Percentiles rank a stretch among this genome's conserved stretches.
These are phyloP conservation scores for Platycercus adscitus DNA, from an alignment of 2,113 vertebrate genomes.

Conservation along the genomic window DNA sequence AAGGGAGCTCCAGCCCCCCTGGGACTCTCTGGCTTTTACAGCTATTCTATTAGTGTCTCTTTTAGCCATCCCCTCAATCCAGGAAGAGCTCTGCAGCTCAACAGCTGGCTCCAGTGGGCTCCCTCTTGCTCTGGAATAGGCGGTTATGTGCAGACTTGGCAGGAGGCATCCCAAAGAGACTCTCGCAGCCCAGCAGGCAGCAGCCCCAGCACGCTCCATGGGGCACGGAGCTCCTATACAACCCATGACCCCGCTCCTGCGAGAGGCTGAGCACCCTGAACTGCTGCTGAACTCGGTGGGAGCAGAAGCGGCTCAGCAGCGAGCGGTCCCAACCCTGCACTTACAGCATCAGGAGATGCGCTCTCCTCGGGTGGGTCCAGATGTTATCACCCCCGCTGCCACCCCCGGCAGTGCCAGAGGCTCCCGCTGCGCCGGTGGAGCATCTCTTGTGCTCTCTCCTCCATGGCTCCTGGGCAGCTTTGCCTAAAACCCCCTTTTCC, in stretches of 20 bases:
- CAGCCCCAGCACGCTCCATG: neutral
- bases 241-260: neutral
- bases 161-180: neutral
- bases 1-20: neutral
- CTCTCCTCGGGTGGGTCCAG: constrained; percentile 45
- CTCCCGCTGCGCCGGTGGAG: constrained; percentile 33
- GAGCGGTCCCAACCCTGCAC: constrained; percentile 4
- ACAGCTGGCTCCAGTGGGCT: neutral
- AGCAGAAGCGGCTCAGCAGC: constrained; percentile 9
- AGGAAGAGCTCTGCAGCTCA: neutral
- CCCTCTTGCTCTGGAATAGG: neutral
- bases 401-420: constrained; percentile 26
- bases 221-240: neutral
- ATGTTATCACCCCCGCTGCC: constrained; percentile 50
- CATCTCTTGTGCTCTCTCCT: neutral
- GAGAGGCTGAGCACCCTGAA: neutral
- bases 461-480: constrained; percentile 24
- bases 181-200: neutral
- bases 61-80: neutral
- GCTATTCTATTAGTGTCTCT: neutral
- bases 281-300: constrained; percentile 7
- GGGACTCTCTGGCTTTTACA: neutral
- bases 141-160: neutral
- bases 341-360: constrained; percentile 15
- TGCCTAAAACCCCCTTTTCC: neutral